These are phyloP conservation scores for Urocolius indicus DNA, from an alignment of 2,113 vertebrate genomes.

Conservation along the genomic window DNA sequence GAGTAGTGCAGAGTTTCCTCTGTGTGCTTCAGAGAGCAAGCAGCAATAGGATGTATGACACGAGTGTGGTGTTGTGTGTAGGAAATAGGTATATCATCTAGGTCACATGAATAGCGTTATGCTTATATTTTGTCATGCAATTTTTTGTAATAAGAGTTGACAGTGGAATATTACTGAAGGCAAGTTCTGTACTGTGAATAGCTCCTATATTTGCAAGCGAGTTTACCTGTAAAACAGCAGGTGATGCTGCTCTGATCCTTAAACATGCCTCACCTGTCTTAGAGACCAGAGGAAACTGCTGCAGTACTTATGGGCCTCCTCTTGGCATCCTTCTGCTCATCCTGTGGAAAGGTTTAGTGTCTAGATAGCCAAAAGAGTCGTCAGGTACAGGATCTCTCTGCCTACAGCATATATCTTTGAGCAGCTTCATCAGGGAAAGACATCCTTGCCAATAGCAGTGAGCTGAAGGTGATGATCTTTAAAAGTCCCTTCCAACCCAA, in stretches of 20 bases:
- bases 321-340: neutral
- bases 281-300: neutral
- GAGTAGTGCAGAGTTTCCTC: neutral
- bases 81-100: neutral
- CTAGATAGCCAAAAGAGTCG: neutral
- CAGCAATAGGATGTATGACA: neutral
- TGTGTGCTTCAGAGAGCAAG: fast-evolving
- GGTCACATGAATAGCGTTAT: neutral
- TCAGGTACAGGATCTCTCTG: neutral
- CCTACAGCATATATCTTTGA: neutral
- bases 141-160: neutral
- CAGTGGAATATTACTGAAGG: neutral
- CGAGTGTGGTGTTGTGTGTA: neutral
- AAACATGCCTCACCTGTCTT: neutral
- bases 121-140: neutral
- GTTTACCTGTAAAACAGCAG: neutral
- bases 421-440: neutral
- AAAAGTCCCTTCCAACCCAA: neutral
- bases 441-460: neutral
- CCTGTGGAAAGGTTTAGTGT: neutral
- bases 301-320: neutral
- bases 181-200: neutral
- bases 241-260: neutral
- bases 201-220: neutral
- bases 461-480: neutral